phyloP scores from a whole-genome alignment of 2,113 vertebrate genomes.

The Eulacestoma nigropectus region DNA sequence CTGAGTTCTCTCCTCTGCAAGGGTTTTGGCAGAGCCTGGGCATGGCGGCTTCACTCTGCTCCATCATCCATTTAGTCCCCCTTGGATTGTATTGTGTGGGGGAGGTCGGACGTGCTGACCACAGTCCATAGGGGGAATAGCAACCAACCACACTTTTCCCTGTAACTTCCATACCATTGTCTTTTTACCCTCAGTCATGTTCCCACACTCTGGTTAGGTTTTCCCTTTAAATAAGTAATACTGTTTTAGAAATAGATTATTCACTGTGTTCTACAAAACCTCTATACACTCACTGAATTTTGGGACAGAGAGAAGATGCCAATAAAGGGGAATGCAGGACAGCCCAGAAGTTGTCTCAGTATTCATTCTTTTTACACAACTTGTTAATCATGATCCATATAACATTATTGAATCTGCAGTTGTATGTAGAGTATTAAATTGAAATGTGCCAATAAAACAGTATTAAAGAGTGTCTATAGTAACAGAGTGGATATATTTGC shows the following conservation, averaged over 20 bases:
- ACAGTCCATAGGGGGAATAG: accelerated
- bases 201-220: background rate
- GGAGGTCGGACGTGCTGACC: background rate
- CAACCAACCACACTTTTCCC: background rate
- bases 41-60: background rate
- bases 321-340: background rate
- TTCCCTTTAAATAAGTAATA: background rate
- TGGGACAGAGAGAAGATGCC: background rate
- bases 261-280: background rate
- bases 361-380: background rate
- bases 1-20: background rate
- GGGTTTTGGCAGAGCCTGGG: background rate
- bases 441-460: background rate
- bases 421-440: background rate
- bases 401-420: background rate
- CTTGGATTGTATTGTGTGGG: background rate
- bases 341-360: background rate
- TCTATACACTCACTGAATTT: background rate
- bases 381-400: background rate
- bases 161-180: background rate
- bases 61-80: background rate
- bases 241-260: background rate
- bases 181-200: background rate
- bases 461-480: background rate
- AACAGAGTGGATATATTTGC: background rate